Percentiles rank a stretch among this genome's conserved stretches.
Evolutionary conservation across 2,113 vertebrate species (phyloP).

Genomic region (Oncorhynchus gorbuscha): DNA sequence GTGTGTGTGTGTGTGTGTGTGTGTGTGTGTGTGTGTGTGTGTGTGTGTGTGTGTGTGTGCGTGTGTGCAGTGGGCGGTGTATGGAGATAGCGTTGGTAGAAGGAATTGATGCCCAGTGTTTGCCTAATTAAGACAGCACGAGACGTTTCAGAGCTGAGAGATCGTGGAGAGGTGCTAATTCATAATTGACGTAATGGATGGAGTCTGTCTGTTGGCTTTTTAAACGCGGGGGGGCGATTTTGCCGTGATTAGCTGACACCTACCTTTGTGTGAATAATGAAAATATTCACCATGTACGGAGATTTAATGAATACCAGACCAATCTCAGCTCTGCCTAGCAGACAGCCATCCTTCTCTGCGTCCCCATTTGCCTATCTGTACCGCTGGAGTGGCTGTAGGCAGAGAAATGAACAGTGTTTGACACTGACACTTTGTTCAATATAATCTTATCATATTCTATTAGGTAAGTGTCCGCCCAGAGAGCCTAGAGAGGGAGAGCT

Average conservation of each 20-base stretch:
- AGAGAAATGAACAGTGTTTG: conserved; percentile 77
- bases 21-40: conserved; percentile 8
- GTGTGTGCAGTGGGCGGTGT: neutral
- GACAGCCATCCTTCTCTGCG: conserved; percentile 43
- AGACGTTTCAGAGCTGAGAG: conserved; percentile 78
- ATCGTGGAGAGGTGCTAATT: conserved; percentile 79
- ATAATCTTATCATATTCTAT: conserved; percentile 77
- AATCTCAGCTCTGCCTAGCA: conserved; percentile 65
- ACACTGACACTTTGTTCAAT: conserved; percentile 49
- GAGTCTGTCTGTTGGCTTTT: conserved; percentile 83
- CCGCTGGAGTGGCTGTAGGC: conserved; percentile 80
- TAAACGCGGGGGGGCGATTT: conserved; percentile 80
- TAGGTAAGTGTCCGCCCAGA: conserved; percentile 67
- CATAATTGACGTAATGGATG: conserved; percentile 91
- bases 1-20: neutral
- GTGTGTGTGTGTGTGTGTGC: neutral
- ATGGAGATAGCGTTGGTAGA: conserved; percentile 51
- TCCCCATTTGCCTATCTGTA: conserved; percentile 71
- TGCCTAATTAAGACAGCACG: conserved; percentile 86
- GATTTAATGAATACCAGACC: conserved; percentile 77
- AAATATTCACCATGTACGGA: conserved; percentile 75
- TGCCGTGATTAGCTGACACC: conserved; percentile 80
- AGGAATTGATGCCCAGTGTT: conserved; percentile 70
- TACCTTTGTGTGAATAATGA: conserved; percentile 85
- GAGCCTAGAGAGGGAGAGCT: conserved; percentile 13